These are phyloP conservation scores for Pachypanchax playfairii DNA, from an alignment of 2,113 vertebrate genomes.

Conservation along the genomic window DNA sequence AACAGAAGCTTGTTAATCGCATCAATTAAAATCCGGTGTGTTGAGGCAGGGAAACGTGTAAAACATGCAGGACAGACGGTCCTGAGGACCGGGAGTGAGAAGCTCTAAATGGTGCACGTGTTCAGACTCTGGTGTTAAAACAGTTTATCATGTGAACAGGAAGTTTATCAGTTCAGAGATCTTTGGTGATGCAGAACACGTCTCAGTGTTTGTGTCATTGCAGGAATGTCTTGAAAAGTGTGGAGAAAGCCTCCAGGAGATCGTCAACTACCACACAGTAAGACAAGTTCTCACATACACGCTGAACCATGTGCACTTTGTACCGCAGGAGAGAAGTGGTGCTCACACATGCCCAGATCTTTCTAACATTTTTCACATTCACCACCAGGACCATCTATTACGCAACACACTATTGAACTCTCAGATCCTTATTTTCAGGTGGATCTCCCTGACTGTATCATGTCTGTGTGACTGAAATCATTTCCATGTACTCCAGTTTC, in stretches of 20 bases:
- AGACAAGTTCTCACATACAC: slow-evolving; percentile 53
- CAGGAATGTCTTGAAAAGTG: slow-evolving; percentile 93
- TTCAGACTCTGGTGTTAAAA: neutral
- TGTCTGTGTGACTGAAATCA: slow-evolving; percentile 67
- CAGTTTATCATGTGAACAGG: slow-evolving; percentile 5
- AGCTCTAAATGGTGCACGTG: too few species aligned
- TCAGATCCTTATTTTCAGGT: slow-evolving; percentile 53
- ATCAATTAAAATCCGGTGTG: too few species aligned
- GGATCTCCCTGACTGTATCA: slow-evolving; percentile 44
- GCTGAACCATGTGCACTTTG: slow-evolving; percentile 22
- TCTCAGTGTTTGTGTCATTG: slow-evolving; percentile 27
- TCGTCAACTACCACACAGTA: slow-evolving; percentile 96
- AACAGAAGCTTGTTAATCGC: too few species aligned
- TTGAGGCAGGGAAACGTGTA: too few species aligned
- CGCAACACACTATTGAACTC: slow-evolving; percentile 18
- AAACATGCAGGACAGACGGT: too few species aligned
- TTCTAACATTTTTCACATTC: slow-evolving; percentile 45
- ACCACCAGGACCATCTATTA: slow-evolving; percentile 12
- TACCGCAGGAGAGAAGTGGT: slow-evolving; percentile 21
- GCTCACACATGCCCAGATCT: slow-evolving; percentile 32
- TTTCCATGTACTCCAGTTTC: slow-evolving; percentile 39
- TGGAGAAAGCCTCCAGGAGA: slow-evolving; percentile 95
- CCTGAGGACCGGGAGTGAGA: too few species aligned
- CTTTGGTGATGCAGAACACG: neutral
- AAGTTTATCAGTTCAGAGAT: neutral